phyloP scores from a whole-genome alignment of 1,140 invertebrate species.

The Eciton burchellii region DNA sequence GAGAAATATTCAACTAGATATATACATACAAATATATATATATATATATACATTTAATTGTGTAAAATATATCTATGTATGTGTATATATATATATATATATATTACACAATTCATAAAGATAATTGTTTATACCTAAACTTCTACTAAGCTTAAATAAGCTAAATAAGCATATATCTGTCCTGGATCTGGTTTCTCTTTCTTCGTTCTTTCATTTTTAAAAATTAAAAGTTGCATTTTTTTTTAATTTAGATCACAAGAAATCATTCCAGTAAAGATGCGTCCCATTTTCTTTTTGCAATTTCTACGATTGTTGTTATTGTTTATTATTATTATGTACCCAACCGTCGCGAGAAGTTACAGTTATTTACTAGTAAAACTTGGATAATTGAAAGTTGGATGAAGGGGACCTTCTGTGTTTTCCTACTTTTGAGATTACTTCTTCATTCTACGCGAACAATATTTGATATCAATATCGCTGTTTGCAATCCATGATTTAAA shows the following conservation, averaged over 20 bases:
- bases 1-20: slow-evolving; percentile 12
- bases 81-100: background rate
- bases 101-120: slow-evolving; percentile 29
- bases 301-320: background rate
- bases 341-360: too few relatives aligned
- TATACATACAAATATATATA: background rate
- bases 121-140: slow-evolving; percentile 50
- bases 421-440: too few relatives aligned
- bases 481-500: too few relatives aligned
- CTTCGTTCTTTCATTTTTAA: background rate
- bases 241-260: background rate
- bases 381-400: too few relatives aligned
- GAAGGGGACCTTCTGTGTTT: too few relatives aligned
- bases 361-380: too few relatives aligned
- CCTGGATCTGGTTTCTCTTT: background rate
- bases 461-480: too few relatives aligned
- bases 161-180: slow-evolving; percentile 20
- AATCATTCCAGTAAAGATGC: background rate
- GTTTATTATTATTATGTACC: too few relatives aligned
- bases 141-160: slow-evolving; percentile 36
- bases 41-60: slow-evolving; percentile 9
- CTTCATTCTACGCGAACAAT: too few relatives aligned
- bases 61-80: too few relatives aligned
- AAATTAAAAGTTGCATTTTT: background rate
- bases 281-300: background rate